Base-by-base conservation (phyloP, 2,113 vertebrate genomes). In the Lophius piscatorius region DNA sequence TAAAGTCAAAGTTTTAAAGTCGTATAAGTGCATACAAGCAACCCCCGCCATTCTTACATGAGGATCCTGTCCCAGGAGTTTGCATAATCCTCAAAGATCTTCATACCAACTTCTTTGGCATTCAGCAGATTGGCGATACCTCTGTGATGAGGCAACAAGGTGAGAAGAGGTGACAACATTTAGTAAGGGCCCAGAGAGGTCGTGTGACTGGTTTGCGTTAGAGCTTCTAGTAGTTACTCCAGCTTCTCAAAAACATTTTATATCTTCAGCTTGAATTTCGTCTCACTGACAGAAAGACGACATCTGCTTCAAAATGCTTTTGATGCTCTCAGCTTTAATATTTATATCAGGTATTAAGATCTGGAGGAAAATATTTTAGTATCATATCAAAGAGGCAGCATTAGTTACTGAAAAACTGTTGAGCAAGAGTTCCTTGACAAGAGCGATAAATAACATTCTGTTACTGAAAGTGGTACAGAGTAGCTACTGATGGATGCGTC, bases 51-150 rank as follows among this genome's bases (percentile, higher is more conserved):
- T 38, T 42, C 96, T 95, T 93, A 99, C 97, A 94, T 88, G 73
- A 99, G 88, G 76, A 99, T 99, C 97, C 95, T 98, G 70, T 93
- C 90, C 97, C 97, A 99, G 48, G 94, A 95, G 62, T 90, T 94
- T 59, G 93, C 90, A 73, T 95, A 98, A 82, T 99, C 97, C 88
- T 99, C 96, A 89, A 97, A 95, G 77, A 96, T 92, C 90, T 94
- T 97, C 63, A 92, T 69, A 71, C 93, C 92, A 61, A 97, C 47
- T 75, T 95, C 88, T 88, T 92, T 95, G 81, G 92, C 92, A 63
- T 94, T 90, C 58, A 98, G 89, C 51, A 95, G 87, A 70, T 80
- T 91, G 88, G 92, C 91, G 70, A 98, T 89, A 49, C 90, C 90
- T 17, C 97, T 96, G 92, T 84, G 54, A 63, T 10, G 24, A 33